phyloP scores from a whole-genome alignment of 92 coral and sea anemone genomes.

The Hydrozoanthus gracilis region DNA sequence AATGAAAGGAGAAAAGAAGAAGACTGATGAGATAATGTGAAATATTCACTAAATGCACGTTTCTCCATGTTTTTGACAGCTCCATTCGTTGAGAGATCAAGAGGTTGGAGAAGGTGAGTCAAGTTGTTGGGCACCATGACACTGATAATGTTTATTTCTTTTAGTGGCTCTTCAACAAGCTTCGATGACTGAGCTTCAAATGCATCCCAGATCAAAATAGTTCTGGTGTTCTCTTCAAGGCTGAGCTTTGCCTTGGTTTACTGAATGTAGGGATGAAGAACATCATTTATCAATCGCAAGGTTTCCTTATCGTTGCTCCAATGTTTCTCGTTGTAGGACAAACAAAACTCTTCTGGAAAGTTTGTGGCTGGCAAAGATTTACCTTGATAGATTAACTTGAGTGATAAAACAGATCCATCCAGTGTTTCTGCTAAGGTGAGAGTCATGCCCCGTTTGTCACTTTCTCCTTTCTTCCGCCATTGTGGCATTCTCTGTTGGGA shows the following conservation, averaged over 20 bases:
- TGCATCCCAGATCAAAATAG: slow-evolving; percentile 67
- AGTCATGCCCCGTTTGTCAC: slow-evolving; percentile 60
- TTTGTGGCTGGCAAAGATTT: slow-evolving; percentile 61
- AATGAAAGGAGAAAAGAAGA: too few species aligned
- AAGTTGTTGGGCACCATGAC: slow-evolving; percentile 68
- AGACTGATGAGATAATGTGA: too few species aligned
- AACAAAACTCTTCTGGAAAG: slow-evolving; percentile 66
- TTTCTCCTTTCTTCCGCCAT: slow-evolving; percentile 66
- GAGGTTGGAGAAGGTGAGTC: slow-evolving; percentile 69
- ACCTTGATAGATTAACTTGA: slow-evolving; percentile 59
- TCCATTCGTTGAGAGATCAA: slow-evolving; percentile 66
- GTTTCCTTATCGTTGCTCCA: slow-evolving; percentile 60
- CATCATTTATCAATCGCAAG: slow-evolving; percentile 43
- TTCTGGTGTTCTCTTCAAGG: slow-evolving; percentile 48
- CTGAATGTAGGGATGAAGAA: slow-evolving; percentile 55
- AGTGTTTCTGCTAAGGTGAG: slow-evolving; percentile 53
- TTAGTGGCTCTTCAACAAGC: slow-evolving; percentile 1
- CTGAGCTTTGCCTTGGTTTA: slow-evolving; percentile 53
- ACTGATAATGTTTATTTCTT: slow-evolving; percentile 49
- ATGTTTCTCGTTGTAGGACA: slow-evolving; percentile 60
- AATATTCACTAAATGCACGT: slow-evolving; percentile 65
- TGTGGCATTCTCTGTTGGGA: slow-evolving; percentile 53
- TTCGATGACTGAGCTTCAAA: slow-evolving; percentile 54
- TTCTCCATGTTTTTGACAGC: slow-evolving; percentile 70
- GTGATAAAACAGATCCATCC: slow-evolving; percentile 54